phyloP scores from a whole-genome alignment of 1,140 invertebrate genomes.

The Temnothorax longispinosus region DNA sequence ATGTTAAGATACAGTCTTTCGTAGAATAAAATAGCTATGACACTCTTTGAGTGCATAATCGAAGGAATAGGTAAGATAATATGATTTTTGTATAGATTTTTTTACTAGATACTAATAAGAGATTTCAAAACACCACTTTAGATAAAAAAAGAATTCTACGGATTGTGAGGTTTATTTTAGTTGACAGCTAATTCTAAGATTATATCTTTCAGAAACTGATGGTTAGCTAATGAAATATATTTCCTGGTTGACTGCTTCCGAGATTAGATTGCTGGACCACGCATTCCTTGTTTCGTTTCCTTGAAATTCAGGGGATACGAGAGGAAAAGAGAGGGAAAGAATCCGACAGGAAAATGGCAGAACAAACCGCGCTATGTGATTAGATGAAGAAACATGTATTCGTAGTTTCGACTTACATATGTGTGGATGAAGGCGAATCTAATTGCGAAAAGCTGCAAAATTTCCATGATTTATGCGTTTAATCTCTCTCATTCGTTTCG shows the following conservation, averaged over 20 bases:
- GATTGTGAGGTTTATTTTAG: neutral
- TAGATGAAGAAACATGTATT: neutral
- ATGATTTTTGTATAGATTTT: neutral
- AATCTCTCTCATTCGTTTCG: neutral
- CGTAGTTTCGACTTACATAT: neutral
- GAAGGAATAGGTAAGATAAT: neutral
- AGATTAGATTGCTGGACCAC: slow-evolving; percentile 33
- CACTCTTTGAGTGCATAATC: neutral
- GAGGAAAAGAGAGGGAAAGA: slow-evolving; percentile 1
- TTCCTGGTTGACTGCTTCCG: slow-evolving; percentile 13
- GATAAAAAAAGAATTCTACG: neutral
- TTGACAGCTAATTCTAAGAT: neutral
- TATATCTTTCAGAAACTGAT: neutral
- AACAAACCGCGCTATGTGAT: neutral
- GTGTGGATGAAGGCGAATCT: neutral
- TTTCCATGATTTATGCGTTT: too few relatives aligned
- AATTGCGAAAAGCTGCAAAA: neutral
- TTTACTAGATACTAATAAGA: neutral
- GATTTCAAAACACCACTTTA: neutral
- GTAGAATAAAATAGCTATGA: too few relatives aligned
- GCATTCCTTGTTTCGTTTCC: slow-evolving; percentile 17
- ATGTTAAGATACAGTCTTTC: neutral
- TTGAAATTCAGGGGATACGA: neutral
- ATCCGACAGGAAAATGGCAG: neutral
- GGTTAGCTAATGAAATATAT: neutral